phyloP scores from a whole-genome alignment of 2,888 invertebrate species.

The Limnephilus marmoratus region DNA sequence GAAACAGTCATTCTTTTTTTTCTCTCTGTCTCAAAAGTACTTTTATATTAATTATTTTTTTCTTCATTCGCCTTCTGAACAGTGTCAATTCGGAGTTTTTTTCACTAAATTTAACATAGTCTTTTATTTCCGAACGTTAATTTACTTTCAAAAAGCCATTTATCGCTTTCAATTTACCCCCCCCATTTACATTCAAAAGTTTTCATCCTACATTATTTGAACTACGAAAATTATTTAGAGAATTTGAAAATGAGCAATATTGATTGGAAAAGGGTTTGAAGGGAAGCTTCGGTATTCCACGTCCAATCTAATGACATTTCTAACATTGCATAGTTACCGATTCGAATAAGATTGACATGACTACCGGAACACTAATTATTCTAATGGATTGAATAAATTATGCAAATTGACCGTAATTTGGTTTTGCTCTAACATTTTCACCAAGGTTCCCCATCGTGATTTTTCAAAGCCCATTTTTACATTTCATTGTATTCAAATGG shows the following conservation, averaged over 20 bases:
- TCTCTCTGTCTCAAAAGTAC: background rate
- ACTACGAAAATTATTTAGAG: background rate
- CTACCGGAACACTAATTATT: background rate
- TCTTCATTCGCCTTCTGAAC: background rate
- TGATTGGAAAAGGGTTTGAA: background rate
- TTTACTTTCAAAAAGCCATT: background rate
- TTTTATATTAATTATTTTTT: background rate
- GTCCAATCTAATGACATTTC: background rate
- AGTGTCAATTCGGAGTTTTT: background rate
- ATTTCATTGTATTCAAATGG: background rate
- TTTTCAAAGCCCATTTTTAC: background rate
- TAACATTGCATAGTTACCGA: background rate
- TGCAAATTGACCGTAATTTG: background rate
- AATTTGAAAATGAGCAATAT: background rate
- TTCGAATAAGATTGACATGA: background rate
- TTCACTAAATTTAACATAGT: background rate
- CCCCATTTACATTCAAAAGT: background rate
- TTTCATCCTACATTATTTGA: background rate
- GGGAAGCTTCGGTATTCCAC: background rate
- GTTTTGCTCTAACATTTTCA: background rate
- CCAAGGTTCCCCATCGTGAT: background rate
- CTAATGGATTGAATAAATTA: background rate
- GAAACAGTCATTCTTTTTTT: background rate
- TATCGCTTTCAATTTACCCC: background rate
- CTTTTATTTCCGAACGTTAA: background rate